Base-by-base conservation (phyloP, 2,888 invertebrate species). In the Hirtodrosophila histrioides region DNA sequence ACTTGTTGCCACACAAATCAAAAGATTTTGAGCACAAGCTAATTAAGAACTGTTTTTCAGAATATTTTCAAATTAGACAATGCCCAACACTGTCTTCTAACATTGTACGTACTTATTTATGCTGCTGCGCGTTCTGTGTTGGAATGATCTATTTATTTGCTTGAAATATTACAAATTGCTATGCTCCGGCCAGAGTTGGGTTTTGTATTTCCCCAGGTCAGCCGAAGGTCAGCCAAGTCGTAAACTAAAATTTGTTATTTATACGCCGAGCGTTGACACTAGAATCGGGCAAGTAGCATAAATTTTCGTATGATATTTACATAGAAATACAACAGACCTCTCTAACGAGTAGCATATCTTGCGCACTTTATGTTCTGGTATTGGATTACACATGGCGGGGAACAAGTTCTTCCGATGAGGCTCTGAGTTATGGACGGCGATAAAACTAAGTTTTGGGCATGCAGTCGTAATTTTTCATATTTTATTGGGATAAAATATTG, bases 201-300 rank as follows among this genome's bases (percentile, higher is more conserved):
- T 8, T 3, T 8, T 49, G 39, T 36, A 10, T 7, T 39, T 44
- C 2, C 6, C 36, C 66, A 71, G 85, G 78, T 85, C 82, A 67
- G 60, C 10, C 44, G 61, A 82, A 87, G 86, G 88, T 87, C 86
- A 71, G 67, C 43, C 60, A 31, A 73, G 88, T 66, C 84, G 61
- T 88, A 83, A 88, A 83, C 62, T 70, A 74, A 68, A 86, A 80
- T 86, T 68, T 79, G 65, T 87, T 84, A 75, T 84, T 75, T 86
- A 77, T 80, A 63, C 54, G 45, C 50, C 7, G 17, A 45, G 67
- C 69, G 82, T 64, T 85, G 82, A 82, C 82, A 85, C 49, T 43
- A 31, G 57, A 68, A 53, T 85, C 75, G 64, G 58, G 39, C 56
- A 53, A 72, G 83, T 53, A 72, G 69, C 82, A 82, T 86, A 86